Evolutionary conservation across 2,113 vertebrate species (phyloP).

Genomic region (Hypanus sabinus): DNA sequence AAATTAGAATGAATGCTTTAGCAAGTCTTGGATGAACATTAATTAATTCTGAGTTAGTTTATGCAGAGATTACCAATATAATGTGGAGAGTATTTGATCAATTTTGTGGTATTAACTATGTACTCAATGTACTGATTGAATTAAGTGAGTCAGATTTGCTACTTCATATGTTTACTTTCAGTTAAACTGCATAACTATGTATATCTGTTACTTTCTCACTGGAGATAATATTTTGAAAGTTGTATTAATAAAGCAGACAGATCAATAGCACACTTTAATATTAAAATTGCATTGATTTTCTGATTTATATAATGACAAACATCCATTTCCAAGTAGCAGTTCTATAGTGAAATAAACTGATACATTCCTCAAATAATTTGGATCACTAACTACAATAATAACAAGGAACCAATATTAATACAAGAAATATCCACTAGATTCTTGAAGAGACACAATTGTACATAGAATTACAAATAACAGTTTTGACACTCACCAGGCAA

Average conservation of each 20-base stretch:
- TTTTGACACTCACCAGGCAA: neutral
- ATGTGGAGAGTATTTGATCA: neutral
- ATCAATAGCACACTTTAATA: neutral
- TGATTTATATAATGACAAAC: neutral
- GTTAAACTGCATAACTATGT: neutral
- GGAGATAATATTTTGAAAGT: neutral
- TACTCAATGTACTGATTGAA: neutral
- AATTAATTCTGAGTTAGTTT: neutral
- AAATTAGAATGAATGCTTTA: neutral
- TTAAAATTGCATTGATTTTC: neutral
- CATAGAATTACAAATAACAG: neutral
- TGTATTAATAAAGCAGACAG: neutral
- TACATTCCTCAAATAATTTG: neutral
- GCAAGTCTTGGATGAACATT: neutral
- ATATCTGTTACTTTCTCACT: neutral
- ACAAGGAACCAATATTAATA: neutral
- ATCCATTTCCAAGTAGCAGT: neutral
- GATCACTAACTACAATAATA: neutral
- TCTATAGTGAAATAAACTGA: neutral
- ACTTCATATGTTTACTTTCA: neutral
- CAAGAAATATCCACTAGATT: neutral
- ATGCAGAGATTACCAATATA: neutral
- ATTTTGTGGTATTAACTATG: neutral
- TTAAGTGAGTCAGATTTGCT: neutral
- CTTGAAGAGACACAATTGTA: neutral